Percentiles rank a stretch among this genome's conserved stretches.
Evolutionary conservation across 2,797 vertebrate genomes (phyloP).

Genomic region (Neoniphon sammara): DNA sequence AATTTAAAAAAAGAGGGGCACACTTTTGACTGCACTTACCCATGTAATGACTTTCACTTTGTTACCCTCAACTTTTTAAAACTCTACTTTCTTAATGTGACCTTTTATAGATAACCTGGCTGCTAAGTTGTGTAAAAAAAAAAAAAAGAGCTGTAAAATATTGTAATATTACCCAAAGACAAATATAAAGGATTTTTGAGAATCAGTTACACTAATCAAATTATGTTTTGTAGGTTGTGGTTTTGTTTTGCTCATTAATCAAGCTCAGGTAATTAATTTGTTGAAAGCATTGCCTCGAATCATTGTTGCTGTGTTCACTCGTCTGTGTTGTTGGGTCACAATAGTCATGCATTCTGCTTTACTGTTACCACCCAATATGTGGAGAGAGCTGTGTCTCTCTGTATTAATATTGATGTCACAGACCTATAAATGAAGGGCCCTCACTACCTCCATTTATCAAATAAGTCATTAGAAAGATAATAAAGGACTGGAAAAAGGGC

Average conservation of each 20-base stretch:
- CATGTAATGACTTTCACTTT: slow-evolving; percentile 18
- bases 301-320: neutral
- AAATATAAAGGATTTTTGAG: neutral
- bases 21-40: slow-evolving; percentile 17
- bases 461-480: too few relatives aligned
- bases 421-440: slow-evolving; percentile 40
- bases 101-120: slow-evolving; percentile 16
- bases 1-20: neutral
- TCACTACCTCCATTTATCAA: slow-evolving; percentile 60
- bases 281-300: slow-evolving; percentile 25
- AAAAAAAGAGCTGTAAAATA: neutral
- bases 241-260: slow-evolving; percentile 40
- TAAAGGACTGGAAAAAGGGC: too few relatives aligned
- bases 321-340: slow-evolving; percentile 7
- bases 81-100: slow-evolving; percentile 24
- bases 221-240: neutral
- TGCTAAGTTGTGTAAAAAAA: neutral
- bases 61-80: slow-evolving; percentile 21
- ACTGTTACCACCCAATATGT: slow-evolving; percentile 23
- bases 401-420: slow-evolving; percentile 11
- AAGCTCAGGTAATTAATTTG: slow-evolving; percentile 53
- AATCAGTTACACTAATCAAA: neutral
- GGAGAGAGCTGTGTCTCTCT: slow-evolving; percentile 23
- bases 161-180: neutral
- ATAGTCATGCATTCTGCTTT: slow-evolving; percentile 10